Evolutionary conservation across 2,888 invertebrate species (phyloP), one percentile per base, ranked within the genome.

Genomic region (Heliconius charithonia): DNA sequence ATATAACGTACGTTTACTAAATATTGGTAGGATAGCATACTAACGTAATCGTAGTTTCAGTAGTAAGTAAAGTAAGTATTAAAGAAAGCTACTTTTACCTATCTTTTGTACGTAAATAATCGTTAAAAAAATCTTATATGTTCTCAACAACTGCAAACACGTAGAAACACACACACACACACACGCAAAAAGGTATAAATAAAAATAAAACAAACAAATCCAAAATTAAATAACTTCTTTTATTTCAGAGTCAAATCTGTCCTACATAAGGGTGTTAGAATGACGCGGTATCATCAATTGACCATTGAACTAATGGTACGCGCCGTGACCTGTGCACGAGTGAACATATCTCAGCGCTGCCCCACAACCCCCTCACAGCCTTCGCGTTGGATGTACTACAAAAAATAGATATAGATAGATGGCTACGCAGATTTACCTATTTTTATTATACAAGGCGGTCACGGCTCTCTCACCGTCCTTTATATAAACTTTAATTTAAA

Each of bases 211-310:
- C 94, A 86, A 83, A 91, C 86, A 87, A 81, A 88, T 95, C 93
- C 93, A 94, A 95, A 95, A 95, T 94, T 94, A 94, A 95, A 95
- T 94, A 94, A 94, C 93, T 94, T 95, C 93, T 94, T 95, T 95
- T 94, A 95, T 94, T 93, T 94, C 93, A 94, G 93, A 94, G 93
- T 94, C 94, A 94, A 94, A 93, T 94, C 94, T 94, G 92, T 93
- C 90, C 95, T 95, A 95, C 94, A 93, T 93, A 92, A 92, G 91
- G 90, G 93, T 94, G 95, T 95, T 94, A 95, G 93, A 93, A 93
- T 89, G 91, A 92, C 93, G 93, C 90, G 86, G 91, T 90, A 91
- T 90, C 93, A 93, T 93, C 91, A 93, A 92, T 93, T 90, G 93
- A 92, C 93, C 92, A 91, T 92, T 88, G 88, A 88, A 92, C 89